Conservation (phyloP, 2,797 vertebrate species). For the Antrozous pallidus region DNA sequence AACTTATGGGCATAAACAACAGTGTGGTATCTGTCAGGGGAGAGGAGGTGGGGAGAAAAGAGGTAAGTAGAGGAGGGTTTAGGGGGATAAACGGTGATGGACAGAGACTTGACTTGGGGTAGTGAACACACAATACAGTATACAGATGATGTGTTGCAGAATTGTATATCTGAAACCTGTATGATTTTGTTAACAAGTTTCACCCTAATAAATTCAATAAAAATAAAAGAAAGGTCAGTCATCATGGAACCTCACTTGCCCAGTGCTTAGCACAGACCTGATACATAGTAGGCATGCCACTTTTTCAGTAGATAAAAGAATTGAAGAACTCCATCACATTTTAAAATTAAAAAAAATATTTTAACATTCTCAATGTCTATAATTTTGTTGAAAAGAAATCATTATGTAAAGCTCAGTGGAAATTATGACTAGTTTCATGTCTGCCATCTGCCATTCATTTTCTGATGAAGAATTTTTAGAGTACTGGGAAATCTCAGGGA, state of each 20-base stretch:
- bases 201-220: too few relatives aligned
- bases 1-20: background rate
- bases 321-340: background rate
- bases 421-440: background rate
- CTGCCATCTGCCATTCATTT: constrained; percentile 12
- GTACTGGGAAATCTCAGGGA: background rate
- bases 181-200: too few relatives aligned
- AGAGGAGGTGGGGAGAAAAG: too few relatives aligned
- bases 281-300: background rate
- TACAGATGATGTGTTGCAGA: too few relatives aligned
- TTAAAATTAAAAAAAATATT: constrained; percentile 23
- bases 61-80: background rate
- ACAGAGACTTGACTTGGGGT: too few relatives aligned
- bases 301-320: constrained; percentile 32
- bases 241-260: background rate
- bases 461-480: constrained; percentile 15
- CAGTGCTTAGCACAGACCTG: background rate
- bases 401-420: background rate
- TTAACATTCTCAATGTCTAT: background rate
- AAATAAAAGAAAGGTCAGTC: background rate
- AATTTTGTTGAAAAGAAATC: constrained; percentile 14
- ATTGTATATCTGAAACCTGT: too few relatives aligned
- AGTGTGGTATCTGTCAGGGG: too few relatives aligned
- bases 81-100: too few relatives aligned
- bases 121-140: too few relatives aligned